Base-by-base conservation (phyloP, 1,140 invertebrate genomes). In the Lysiphlebus fabarum region DNA sequence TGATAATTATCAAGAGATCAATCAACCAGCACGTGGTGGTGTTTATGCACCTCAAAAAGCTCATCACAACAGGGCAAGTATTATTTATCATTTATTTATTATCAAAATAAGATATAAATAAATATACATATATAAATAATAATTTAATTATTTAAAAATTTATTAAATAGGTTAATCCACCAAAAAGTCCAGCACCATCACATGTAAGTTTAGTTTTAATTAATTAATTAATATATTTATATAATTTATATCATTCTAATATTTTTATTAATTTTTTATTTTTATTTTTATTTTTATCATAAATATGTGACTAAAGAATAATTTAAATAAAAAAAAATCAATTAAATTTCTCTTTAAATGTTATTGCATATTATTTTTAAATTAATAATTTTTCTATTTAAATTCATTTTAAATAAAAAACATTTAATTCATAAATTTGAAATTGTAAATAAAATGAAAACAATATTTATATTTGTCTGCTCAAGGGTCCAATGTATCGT, bases 21-120 rank as follows among this genome's bases (percentile, higher is more conserved):
- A 82, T 45, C 77, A 77, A 63, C 88, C 90, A 58, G 84, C 84
- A 47, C 86, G 87, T 70, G 82, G 86, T 65, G 89, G 86, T 80
- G 84, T 91, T 71, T 92, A 90, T 79, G 81, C 84, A 59, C 90
- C 89, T 44, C 76, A 82, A 38, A 82, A 81, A 71, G 78, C 75
- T 67, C 82, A 80, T 70, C 80, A 70, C 65, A 62, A 62, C 41
- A 75, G 67, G 69, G 75, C 76, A 70, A 67, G 61, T 62, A 9
- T 57, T 48, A 37, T n/a, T n/a, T n/a, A n/a, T n/a, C n/a, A n/a
- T n/a, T n/a, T n/a, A n/a, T n/a, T n/a, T n/a, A n/a, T n/a, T n/a
- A n/a, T n/a, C n/a, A n/a, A n/a, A n/a, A n/a, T n/a, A n/a, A n/a
- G n/a, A n/a, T n/a, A n/a, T 44, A 38, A 41, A 36, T 14, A 6